A percentile compares a stretch with the other conserved stretches of the same genome.
phyloP scores from a whole-genome alignment of 2,797 vertebrate species.

The Phylloscopus collybita region DNA sequence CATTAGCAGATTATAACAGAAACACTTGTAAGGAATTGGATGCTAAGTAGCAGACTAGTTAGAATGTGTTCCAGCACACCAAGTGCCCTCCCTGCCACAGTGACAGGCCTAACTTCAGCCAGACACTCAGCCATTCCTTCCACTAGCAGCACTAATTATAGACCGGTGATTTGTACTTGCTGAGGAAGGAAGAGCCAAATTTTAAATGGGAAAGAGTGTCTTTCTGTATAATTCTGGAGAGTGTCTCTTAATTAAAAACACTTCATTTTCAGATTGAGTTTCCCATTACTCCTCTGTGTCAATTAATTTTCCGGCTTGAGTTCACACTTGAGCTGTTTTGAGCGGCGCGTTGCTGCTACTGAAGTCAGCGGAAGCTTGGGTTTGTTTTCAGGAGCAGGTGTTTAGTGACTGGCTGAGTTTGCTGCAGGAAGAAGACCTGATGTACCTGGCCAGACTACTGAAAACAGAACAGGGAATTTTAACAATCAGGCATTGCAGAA shows the following conservation, averaged over 20 bases:
- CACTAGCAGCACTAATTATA: not conserved
- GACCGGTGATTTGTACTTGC: not conserved
- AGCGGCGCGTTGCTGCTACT: not conserved
- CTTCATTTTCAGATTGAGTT: slow-evolving; percentile 42
- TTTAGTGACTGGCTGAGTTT: not conserved
- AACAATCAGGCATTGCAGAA: not conserved
- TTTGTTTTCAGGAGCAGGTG: not conserved
- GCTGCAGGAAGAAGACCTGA: not conserved
- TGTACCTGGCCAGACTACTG: not conserved
- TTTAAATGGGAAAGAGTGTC: slow-evolving; percentile 21
- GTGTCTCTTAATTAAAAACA: slow-evolving; percentile 37
- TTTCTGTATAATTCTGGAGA: slow-evolving; percentile 14
- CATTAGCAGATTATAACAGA: not conserved
- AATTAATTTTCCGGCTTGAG: slow-evolving; percentile 12
- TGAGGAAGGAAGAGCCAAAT: slow-evolving; percentile 14
- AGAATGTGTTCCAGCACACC: not conserved
- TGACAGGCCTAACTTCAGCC: not conserved
- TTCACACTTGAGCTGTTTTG: slow-evolving; percentile 13
- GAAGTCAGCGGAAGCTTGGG: not conserved
- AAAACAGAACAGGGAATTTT: not conserved
- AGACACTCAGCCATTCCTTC: not conserved
- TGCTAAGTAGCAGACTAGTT: not conserved
- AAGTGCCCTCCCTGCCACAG: not conserved
- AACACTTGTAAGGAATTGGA: not conserved
- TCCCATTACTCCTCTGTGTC: slow-evolving; percentile 2